phyloP scores from a whole-genome alignment of 2,797 vertebrate genomes.

The Peromyscus attwateri region DNA sequence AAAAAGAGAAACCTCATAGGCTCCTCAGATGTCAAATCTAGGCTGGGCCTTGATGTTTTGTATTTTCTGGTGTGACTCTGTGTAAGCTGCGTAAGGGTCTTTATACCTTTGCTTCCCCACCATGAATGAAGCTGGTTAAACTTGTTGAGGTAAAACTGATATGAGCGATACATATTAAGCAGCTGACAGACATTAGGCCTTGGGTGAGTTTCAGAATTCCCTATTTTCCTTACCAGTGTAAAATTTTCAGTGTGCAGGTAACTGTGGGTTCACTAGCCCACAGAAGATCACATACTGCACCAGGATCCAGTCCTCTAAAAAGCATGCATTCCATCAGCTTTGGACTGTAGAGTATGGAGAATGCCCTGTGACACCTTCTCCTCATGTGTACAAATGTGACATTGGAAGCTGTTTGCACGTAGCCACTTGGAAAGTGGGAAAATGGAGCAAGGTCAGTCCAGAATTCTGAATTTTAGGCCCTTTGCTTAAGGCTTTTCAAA shows the following conservation, averaged over 20 bases:
- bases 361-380: conserved; percentile 89
- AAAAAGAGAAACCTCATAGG: neutral
- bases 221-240: neutral
- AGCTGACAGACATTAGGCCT: neutral
- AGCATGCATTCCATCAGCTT: conserved; percentile 79
- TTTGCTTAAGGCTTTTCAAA: neutral
- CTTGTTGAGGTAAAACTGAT: neutral
- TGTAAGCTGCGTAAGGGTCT: neutral
- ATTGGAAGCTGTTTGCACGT: conserved; percentile 89
- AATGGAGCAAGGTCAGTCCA: conserved; percentile 92
- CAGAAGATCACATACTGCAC: conserved; percentile 92
- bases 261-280: conserved; percentile 90
- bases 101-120: neutral
- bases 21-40: neutral
- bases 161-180: neutral
- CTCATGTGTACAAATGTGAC: conserved; percentile 88
- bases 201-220: neutral
- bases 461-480: conserved; percentile 17
- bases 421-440: conserved; percentile 93
- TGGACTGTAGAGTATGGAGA: conserved; percentile 81
- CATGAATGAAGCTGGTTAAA: neutral
- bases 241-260: conserved; percentile 92
- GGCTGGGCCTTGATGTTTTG: neutral
- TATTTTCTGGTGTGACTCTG: neutral
- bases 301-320: conserved; percentile 81